Evolutionary conservation across 2,888 invertebrate species (phyloP).

Genomic region (Euproctis similis): DNA sequence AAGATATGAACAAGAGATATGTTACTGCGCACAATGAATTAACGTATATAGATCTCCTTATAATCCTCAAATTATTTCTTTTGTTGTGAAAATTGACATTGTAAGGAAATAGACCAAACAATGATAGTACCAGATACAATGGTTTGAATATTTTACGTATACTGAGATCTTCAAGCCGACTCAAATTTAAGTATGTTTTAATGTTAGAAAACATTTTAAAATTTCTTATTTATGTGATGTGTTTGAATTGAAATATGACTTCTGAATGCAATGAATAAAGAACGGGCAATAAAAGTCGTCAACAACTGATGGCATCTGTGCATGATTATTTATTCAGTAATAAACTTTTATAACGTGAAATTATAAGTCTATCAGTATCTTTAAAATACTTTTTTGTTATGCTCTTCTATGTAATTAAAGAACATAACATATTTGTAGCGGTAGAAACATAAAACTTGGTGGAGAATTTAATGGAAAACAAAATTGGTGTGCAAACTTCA

Average conservation of each 20-base stretch:
- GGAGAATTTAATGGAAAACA: too few relatives aligned
- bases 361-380: slow-evolving; percentile 21
- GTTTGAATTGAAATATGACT: slow-evolving; percentile 1
- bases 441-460: too few relatives aligned
- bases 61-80: slow-evolving; percentile 26
- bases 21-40: slow-evolving; percentile 40
- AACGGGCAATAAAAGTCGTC: too few relatives aligned
- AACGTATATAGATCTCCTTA: slow-evolving; percentile 42
- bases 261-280: slow-evolving; percentile 8
- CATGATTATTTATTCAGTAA: slow-evolving; percentile 30
- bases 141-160: slow-evolving; percentile 13
- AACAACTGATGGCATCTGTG: slow-evolving; percentile 24
- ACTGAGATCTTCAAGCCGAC: slow-evolving; percentile 8
- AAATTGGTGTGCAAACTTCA: too few relatives aligned
- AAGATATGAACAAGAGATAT: slow-evolving; percentile 26
- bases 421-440: slow-evolving; percentile 1
- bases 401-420: slow-evolving; percentile 3
- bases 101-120: slow-evolving; percentile 40
- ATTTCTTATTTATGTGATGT: background rate
- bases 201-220: slow-evolving; percentile 21
- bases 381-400: background rate
- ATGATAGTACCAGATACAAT: slow-evolving; percentile 28
- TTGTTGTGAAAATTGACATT: slow-evolving; percentile 29
- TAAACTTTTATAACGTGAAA: slow-evolving; percentile 13
- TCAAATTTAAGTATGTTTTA: slow-evolving; percentile 16